These are phyloP conservation scores for Rousettus madagascariensis DNA, from an alignment of 2,797 vertebrate genomes.

Conservation along the genomic window DNA sequence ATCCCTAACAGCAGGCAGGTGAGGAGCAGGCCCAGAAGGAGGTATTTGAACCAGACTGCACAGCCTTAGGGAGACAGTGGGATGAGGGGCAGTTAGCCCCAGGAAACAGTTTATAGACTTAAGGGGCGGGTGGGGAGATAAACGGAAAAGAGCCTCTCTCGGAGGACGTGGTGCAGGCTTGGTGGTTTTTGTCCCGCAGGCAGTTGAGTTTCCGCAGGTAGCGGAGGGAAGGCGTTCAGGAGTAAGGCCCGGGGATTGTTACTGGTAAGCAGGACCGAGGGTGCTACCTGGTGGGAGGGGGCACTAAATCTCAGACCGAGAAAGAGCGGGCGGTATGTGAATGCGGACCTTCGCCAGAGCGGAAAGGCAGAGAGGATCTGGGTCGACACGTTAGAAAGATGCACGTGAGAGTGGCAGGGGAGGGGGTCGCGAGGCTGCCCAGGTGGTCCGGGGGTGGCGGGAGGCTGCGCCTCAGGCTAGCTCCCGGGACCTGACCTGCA, in stretches of 20 bases:
- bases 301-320: not conserved
- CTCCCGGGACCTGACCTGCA: too few relatives aligned
- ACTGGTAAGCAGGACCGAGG: not conserved
- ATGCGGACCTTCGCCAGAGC: not conserved
- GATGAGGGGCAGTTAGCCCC: not conserved
- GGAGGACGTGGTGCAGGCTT: not conserved
- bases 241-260: not conserved
- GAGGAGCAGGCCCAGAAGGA: constrained; percentile 62
- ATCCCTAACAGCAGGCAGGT: constrained; percentile 71
- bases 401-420: not conserved
- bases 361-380: not conserved
- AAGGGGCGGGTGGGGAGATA: not conserved
- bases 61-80: constrained; percentile 56
- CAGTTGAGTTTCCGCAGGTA: not conserved
- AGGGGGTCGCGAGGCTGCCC: not conserved
- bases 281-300: not conserved
- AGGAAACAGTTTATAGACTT: not conserved
- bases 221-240: not conserved
- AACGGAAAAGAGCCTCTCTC: not conserved
- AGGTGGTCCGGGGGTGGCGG: too few relatives aligned
- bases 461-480: not conserved
- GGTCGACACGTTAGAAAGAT: not conserved
- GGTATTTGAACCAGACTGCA: not conserved
- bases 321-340: not conserved
- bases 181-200: too few relatives aligned